Evolutionary conservation across 1,140 invertebrate genomes (phyloP).

Genomic region (Caenorhabditis remanei): DNA sequence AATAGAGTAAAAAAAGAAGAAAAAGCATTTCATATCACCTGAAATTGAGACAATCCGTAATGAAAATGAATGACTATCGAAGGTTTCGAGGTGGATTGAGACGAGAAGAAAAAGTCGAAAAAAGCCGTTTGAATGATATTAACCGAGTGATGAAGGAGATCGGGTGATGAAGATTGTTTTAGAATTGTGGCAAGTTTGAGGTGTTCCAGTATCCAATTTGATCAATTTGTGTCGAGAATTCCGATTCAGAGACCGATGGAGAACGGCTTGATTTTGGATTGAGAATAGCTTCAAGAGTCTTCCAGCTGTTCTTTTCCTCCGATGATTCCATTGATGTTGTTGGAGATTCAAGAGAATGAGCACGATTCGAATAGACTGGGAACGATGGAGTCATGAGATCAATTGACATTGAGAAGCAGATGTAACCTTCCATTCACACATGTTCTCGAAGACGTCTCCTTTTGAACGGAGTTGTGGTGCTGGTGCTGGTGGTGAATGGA

Average conservation of each 20-base stretch:
- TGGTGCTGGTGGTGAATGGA: neutral
- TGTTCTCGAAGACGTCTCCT: conserved; percentile 29
- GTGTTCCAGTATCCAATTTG: neutral
- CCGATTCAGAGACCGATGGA: neutral
- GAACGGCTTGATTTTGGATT: conserved; percentile 1
- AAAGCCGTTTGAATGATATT: conserved; percentile 1
- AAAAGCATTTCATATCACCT: conserved; percentile 21
- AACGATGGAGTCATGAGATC: neutral
- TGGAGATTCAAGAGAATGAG: conserved; percentile 10
- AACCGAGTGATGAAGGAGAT: conserved; percentile 23
- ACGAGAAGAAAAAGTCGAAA: no score
- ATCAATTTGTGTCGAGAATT: neutral
- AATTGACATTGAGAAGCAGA: neutral
- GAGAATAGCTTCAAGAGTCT: neutral
- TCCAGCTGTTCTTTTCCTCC: conserved; percentile 30
- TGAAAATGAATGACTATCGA: conserved; percentile 9
- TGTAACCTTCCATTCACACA: neutral
- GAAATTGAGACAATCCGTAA: conserved; percentile 6
- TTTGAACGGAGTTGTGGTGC: neutral
- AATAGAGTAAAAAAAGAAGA: neutral
- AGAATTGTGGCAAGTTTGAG: conserved; percentile 14
- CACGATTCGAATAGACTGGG: neutral
- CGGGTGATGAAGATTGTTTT: neutral
- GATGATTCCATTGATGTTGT: neutral
- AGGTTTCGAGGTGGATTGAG: neutral